Conservation (phyloP, 1,140 invertebrate genomes). For the Cydia fagiglandana region DNA sequence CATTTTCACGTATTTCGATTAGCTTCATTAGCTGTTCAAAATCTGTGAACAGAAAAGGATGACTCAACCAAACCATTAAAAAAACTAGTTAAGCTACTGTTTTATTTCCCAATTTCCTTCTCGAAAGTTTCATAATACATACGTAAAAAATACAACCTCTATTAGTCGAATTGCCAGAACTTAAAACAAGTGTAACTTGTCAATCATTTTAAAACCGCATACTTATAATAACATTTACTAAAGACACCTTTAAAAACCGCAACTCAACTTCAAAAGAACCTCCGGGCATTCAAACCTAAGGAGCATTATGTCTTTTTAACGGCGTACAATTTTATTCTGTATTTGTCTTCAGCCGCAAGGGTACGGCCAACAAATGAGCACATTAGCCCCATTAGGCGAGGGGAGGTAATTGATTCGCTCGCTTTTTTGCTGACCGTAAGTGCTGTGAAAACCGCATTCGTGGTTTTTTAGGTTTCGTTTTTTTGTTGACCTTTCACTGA, state of each 20-base stretch:
- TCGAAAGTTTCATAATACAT: too few species aligned
- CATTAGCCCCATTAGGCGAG: constrained; percentile 30
- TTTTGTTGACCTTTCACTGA: constrained; percentile 25
- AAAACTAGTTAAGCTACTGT: too few species aligned
- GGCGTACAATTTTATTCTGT: not conserved
- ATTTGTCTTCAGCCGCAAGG: constrained; percentile 24
- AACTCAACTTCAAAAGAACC: not conserved
- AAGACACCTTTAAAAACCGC: not conserved
- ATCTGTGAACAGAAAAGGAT: too few species aligned
- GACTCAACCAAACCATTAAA: too few species aligned
- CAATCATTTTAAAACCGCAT: not conserved
- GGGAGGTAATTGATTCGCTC: constrained; percentile 30
- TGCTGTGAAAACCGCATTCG: constrained; percentile 28
- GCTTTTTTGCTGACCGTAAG: constrained; percentile 30
- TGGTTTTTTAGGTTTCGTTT: constrained; percentile 22
- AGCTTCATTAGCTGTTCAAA: too few species aligned
- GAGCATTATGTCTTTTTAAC: constrained; percentile 1
- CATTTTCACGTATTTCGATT: too few species aligned
- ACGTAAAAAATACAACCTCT: too few species aligned
- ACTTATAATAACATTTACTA: not conserved
- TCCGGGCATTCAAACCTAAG: not conserved
- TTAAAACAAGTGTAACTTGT: too few species aligned
- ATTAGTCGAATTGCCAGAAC: too few species aligned
- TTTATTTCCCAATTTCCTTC: too few species aligned
- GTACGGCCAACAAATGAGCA: constrained; percentile 20